Evolutionary conservation across 2,113 vertebrate genomes (phyloP).

Genomic region (Oncorhynchus clarkii): DNA sequence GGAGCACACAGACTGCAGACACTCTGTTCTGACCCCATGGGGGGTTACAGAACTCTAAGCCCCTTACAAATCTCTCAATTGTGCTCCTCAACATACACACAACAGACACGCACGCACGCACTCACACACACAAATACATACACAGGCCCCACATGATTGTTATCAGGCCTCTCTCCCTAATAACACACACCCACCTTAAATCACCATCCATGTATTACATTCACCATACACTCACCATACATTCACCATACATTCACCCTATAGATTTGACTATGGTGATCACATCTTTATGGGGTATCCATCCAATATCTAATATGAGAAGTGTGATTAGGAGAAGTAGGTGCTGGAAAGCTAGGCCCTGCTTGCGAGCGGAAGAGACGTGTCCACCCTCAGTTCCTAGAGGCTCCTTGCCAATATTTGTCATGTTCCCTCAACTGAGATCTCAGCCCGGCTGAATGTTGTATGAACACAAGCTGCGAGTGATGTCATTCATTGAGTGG

Average conservation of each 20-base stretch:
- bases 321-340: constrained; percentile 15
- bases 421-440: constrained; percentile 48
- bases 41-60: constrained; percentile 23
- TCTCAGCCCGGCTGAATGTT: constrained; percentile 36
- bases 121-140: constrained; percentile 47
- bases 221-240: too few relatives aligned
- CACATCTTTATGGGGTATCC: constrained; percentile 33
- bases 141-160: constrained; percentile 29
- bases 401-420: constrained; percentile 56
- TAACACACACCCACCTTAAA: neutral
- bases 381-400: neutral
- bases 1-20: constrained; percentile 23
- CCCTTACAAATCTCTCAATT: constrained; percentile 62
- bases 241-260: constrained; percentile 8
- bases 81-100: constrained; percentile 43
- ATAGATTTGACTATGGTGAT: constrained; percentile 33
- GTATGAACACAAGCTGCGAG: constrained; percentile 53
- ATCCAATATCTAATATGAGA: constrained; percentile 1
- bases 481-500: constrained; percentile 44
- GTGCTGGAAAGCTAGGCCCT: constrained; percentile 10
- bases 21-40: constrained; percentile 39
- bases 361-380: constrained; percentile 4
- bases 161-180: neutral
- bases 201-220: too few relatives aligned
- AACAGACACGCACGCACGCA: constrained; percentile 43